phyloP scores from a whole-genome alignment of 2,797 vertebrate species.

The Petrocephalus schoutedeni region DNA sequence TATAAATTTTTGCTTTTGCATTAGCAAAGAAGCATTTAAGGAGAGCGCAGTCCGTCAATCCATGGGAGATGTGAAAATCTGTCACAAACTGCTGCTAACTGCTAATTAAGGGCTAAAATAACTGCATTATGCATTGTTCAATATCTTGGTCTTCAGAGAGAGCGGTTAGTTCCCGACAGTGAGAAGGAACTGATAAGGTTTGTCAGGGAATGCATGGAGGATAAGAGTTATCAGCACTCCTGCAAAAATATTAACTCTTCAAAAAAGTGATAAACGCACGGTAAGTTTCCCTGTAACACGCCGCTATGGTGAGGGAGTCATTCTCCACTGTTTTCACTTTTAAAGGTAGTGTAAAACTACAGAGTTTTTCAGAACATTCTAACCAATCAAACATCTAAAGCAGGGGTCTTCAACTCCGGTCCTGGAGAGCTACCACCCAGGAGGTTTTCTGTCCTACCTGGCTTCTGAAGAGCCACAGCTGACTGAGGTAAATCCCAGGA shows the following conservation, averaged over 20 bases:
- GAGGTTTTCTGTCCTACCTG: no score
- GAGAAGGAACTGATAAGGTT: neutral
- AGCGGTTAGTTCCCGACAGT: neutral
- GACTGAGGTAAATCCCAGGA: no score
- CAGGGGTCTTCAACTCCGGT: no score
- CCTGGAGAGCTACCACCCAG: no score
- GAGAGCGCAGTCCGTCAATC: no score
- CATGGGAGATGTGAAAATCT: neutral
- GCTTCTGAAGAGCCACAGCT: no score
- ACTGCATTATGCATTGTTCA: neutral
- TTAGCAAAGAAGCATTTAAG: neutral
- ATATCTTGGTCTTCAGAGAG: neutral
- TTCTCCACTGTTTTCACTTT: neutral
- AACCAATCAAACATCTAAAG: neutral
- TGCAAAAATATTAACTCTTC: neutral
- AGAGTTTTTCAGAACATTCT: neutral
- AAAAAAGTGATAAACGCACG: neutral
- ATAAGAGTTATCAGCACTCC: neutral
- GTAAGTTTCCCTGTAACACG: neutral
- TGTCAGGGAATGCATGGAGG: neutral
- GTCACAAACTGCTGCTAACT: neutral
- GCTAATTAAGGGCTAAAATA: neutral
- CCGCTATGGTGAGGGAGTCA: neutral
- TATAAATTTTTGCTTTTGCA: neutral
- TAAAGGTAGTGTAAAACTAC: neutral